Conservation (phyloP, 2,797 vertebrate genomes). For the Oceanodroma leucorhoa region DNA sequence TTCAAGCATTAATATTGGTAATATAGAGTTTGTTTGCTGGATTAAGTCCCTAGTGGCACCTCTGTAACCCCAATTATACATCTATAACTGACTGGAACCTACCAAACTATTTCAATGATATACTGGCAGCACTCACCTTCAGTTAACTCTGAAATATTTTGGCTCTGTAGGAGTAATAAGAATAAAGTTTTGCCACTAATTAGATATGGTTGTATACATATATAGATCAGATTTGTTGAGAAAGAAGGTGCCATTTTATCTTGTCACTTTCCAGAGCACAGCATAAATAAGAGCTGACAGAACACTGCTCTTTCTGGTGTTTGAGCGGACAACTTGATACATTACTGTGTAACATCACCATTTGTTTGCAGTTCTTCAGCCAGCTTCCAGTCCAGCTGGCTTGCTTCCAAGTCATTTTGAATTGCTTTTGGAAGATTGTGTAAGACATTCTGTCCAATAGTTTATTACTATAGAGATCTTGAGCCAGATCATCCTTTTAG, state of each 20-base stretch:
- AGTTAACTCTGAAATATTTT: not conserved
- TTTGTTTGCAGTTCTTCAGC: constrained; percentile 7
- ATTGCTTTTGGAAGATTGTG: constrained; percentile 2
- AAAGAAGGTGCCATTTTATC: not conserved
- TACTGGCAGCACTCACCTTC: not conserved
- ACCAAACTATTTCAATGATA: not conserved
- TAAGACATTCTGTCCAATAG: not conserved
- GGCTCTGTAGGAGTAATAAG: not conserved
- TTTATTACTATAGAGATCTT: not conserved
- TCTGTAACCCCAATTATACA: not conserved
- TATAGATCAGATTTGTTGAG: not conserved
- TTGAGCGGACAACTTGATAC: not conserved
- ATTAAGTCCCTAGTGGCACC: not conserved
- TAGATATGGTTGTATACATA: not conserved
- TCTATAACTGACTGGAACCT: not conserved
- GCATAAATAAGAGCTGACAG: constrained; percentile 4
- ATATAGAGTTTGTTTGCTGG: not conserved
- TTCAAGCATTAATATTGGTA: not conserved
- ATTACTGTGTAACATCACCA: not conserved
- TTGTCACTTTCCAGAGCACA: not conserved
- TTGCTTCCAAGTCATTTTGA: not conserved
- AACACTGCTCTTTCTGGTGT: not conserved
- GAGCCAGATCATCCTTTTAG: not conserved
- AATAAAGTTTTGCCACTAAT: not conserved
- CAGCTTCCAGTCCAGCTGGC: constrained; percentile 16